A percentile compares a stretch with the other conserved stretches of the same genome.
phyloP scores from a whole-genome alignment of 2,113 vertebrate genomes.

The Amphiprion ocellaris region DNA sequence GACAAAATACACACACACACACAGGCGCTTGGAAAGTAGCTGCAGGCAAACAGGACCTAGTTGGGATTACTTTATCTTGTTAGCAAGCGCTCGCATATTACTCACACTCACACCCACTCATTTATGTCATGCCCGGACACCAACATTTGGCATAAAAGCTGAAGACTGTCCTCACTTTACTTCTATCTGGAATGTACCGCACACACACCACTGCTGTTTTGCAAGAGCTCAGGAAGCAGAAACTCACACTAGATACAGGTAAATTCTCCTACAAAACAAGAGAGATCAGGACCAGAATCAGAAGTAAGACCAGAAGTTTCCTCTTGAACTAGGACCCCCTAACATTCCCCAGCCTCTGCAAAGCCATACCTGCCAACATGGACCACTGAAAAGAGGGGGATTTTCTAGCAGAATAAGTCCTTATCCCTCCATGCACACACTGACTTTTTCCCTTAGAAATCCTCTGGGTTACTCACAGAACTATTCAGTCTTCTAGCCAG shows the following conservation, averaged over 20 bases:
- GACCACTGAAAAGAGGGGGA: conserved; percentile 53
- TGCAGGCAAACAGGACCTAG: not conserved
- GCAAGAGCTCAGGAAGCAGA: no score
- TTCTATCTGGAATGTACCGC: conserved; percentile 9
- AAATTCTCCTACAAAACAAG: no score
- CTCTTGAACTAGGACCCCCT: conserved; percentile 29
- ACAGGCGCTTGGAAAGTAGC: conserved; percentile 10
- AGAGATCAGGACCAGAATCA: conserved; percentile 31
- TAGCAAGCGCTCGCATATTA: conserved; percentile 20
- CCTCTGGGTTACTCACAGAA: conserved; percentile 19
- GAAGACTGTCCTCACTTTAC: conserved; percentile 16
- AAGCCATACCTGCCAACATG: conserved; percentile 67
- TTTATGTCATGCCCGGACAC: conserved; percentile 42
- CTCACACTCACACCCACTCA: conserved; percentile 49
- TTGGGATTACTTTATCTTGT: conserved; percentile 17
- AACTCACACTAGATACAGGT: no score
- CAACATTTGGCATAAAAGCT: conserved; percentile 33
- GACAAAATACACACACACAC: conserved; percentile 36
- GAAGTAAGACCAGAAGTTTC: conserved; percentile 29
- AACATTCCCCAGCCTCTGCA: conserved; percentile 61
- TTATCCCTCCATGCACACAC: conserved; percentile 39
- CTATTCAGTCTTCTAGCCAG: conserved; percentile 16
- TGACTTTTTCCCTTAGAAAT: conserved; percentile 14
- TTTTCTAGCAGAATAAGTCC: conserved; percentile 54
- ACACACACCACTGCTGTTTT: no score